Percentiles rank a stretch among this genome's conserved stretches.
These are phyloP conservation scores for Lepilemur septentrionalis DNA, from an alignment of 2,797 vertebrate species.

Conservation along the genomic window DNA sequence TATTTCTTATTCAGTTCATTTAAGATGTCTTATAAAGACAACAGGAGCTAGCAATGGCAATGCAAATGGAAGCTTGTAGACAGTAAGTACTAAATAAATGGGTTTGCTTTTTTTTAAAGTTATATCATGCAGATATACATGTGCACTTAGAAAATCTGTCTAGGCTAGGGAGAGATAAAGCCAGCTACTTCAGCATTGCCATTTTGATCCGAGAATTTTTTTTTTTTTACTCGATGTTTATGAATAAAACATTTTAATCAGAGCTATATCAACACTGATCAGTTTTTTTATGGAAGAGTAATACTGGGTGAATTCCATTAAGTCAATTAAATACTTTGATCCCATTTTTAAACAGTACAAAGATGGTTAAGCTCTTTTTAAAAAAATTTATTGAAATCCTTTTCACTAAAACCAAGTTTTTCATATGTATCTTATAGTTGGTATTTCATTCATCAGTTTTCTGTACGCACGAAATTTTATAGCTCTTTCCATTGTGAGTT, in stretches of 20 bases:
- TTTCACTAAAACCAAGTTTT: not conserved
- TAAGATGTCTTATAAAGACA: not conserved
- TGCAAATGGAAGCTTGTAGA: not conserved
- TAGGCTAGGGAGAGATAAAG: not conserved
- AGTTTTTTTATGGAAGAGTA: not conserved
- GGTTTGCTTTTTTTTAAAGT: not conserved
- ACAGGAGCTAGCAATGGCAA: not conserved
- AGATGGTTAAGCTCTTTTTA: not conserved
- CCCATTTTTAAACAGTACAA: not conserved
- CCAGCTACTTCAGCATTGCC: not conserved
- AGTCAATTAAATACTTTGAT: constrained; percentile 33
- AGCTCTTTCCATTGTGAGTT: not conserved
- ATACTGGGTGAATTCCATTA: constrained; percentile 35
- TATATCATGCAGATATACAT: not conserved
- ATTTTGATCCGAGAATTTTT: constrained; percentile 30
- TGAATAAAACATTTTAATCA: constrained; percentile 69
- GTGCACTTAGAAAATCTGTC: not conserved
- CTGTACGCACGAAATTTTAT: not conserved
- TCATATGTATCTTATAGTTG: not conserved
- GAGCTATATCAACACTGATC: constrained; percentile 42
- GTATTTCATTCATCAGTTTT: not conserved
- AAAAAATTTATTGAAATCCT: not conserved
- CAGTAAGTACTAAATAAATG: not conserved
- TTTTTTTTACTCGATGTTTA: constrained; percentile 1
- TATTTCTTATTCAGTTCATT: not conserved